Percentiles rank a stretch among this genome's conserved stretches.
Conservation (phyloP, 2,797 vertebrate genomes). For the Lepus oiostolus region DNA sequence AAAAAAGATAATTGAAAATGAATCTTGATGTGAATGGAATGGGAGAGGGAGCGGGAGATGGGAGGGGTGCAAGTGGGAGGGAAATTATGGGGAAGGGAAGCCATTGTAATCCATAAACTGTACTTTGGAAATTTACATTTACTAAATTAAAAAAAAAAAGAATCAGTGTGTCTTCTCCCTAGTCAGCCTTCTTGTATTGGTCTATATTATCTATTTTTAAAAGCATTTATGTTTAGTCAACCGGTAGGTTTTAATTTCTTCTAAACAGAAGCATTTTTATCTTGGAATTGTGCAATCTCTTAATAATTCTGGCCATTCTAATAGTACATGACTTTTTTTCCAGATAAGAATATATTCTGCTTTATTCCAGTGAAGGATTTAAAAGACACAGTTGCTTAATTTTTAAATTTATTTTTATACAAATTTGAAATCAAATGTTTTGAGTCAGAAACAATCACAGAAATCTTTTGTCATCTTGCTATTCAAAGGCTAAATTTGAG, state of each 20-base stretch:
- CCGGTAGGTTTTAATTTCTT: neutral
- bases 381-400: neutral
- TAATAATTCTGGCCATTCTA: neutral
- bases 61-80: too few species aligned
- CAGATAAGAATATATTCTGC: neutral
- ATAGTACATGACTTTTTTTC: neutral
- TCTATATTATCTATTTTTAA: neutral
- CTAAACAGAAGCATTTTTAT: neutral
- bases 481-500: neutral
- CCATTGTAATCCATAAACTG: too few species aligned
- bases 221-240: neutral
- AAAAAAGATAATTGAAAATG: too few species aligned
- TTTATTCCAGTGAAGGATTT: constrained; percentile 11
- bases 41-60: too few species aligned
- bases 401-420: neutral
- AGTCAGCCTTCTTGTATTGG: too few species aligned
- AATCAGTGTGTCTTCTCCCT: too few species aligned
- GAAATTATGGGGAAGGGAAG: too few species aligned
- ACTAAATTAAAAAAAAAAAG: too few species aligned
- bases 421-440: constrained; percentile 3
- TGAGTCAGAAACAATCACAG: neutral
- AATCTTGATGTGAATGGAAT: too few species aligned
- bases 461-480: neutral
- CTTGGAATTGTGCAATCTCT: neutral
- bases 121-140: too few species aligned